Evolutionary conservation across 2,888 invertebrate species (phyloP).

Genomic region (Spodoptera exigua): DNA sequence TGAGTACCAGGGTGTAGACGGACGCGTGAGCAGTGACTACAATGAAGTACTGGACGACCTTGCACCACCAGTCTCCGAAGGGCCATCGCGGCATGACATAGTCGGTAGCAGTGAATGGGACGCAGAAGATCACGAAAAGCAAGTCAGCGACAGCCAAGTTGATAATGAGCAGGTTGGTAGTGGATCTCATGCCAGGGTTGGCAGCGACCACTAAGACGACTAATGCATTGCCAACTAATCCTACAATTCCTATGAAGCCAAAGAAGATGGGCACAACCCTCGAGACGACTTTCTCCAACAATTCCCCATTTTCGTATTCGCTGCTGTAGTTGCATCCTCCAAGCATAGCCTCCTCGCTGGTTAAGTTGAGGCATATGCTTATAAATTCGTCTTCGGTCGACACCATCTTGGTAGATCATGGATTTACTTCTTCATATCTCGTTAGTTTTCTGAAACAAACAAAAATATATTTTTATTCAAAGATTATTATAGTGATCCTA

Average conservation of each 20-base stretch:
- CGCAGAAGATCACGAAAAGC: slow-evolving; percentile 97
- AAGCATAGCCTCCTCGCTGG: slow-evolving; percentile 74
- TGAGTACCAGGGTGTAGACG: slow-evolving; percentile 97
- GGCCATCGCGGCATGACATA: slow-evolving; percentile 97
- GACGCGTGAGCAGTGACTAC: slow-evolving; percentile 98
- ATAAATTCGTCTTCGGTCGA: slow-evolving; percentile 83
- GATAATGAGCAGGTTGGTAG: slow-evolving; percentile 97
- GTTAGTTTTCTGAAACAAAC: slow-evolving; percentile 71
- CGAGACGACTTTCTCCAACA: slow-evolving; percentile 91
- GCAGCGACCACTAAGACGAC: slow-evolving; percentile 96
- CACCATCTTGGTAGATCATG: slow-evolving; percentile 70
- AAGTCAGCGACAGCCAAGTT: slow-evolving; percentile 97
- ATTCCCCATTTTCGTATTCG: slow-evolving; percentile 85
- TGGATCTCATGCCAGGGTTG: slow-evolving; percentile 97
- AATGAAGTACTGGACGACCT: slow-evolving; percentile 96
- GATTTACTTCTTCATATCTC: slow-evolving; percentile 63
- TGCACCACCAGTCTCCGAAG: slow-evolving; percentile 97
- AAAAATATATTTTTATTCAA: slow-evolving; percentile 35
- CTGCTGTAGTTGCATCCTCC: slow-evolving; percentile 80
- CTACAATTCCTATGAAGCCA: slow-evolving; percentile 95
- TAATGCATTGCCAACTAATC: slow-evolving; percentile 96
- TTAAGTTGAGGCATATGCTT: slow-evolving; percentile 82
- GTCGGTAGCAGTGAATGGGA: slow-evolving; percentile 97
- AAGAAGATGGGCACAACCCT: slow-evolving; percentile 95
- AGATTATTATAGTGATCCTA: background rate